These are phyloP conservation scores for Staurois parvus DNA, from an alignment of 2,797 vertebrate species.

Conservation along the genomic window DNA sequence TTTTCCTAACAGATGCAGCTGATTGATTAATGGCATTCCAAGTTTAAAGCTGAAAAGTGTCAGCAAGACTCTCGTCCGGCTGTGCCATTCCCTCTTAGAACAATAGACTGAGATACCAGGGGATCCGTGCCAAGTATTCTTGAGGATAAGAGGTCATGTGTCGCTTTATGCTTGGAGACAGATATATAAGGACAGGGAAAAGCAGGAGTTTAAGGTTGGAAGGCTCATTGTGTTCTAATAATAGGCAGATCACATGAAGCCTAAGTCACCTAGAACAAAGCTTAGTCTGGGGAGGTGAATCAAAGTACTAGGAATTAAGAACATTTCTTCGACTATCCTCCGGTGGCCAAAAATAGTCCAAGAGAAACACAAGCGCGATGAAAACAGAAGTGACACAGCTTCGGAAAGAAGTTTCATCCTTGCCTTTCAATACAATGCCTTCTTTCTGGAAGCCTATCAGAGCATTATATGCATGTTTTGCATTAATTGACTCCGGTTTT, in stretches of 20 bases:
- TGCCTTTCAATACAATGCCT: slow-evolving; percentile 82
- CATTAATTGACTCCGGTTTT: slow-evolving; percentile 48
- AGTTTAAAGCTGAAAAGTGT: slow-evolving; percentile 83
- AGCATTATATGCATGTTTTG: slow-evolving; percentile 53
- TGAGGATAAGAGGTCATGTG: slow-evolving; percentile 79
- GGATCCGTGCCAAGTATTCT: slow-evolving; percentile 77
- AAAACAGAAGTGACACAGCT: slow-evolving; percentile 83
- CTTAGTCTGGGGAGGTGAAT: slow-evolving; percentile 82
- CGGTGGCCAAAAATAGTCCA: slow-evolving; percentile 77
- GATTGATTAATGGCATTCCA: slow-evolving; percentile 83
- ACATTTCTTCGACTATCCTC: slow-evolving; percentile 76
- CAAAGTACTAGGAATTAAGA: slow-evolving; percentile 80
- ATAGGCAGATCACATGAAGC: slow-evolving; percentile 77
- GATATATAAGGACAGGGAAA: slow-evolving; percentile 75
- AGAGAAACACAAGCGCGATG: slow-evolving; percentile 84
- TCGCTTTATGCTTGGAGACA: slow-evolving; percentile 76
- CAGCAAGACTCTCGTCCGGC: slow-evolving; percentile 77
- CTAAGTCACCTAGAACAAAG: slow-evolving; percentile 82
- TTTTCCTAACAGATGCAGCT: slow-evolving; percentile 82
- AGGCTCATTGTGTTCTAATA: slow-evolving; percentile 76
- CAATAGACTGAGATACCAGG: slow-evolving; percentile 76
- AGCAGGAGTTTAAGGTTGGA: slow-evolving; percentile 73
- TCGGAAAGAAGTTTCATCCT: slow-evolving; percentile 70
- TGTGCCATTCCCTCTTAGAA: slow-evolving; percentile 77
- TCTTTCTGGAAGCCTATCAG: slow-evolving; percentile 71